These are phyloP conservation scores for Protobothrops mucrosquamatus DNA, from an alignment of 2,113 vertebrate species.

Conservation along the genomic window DNA sequence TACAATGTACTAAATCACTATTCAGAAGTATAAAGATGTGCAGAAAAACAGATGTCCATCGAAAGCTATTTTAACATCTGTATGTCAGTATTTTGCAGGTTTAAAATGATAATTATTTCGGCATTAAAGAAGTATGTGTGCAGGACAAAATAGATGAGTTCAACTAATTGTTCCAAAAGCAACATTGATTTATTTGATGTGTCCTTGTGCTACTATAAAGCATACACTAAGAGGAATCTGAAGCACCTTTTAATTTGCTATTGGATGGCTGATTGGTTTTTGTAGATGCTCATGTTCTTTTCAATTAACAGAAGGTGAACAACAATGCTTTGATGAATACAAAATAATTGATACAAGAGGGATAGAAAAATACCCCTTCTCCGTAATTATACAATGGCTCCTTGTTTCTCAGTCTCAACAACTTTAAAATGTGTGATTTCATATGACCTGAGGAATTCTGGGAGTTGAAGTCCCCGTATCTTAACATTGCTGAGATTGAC, in stretches of 20 bases:
- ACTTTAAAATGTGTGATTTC: not conserved
- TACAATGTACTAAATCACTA: not conserved
- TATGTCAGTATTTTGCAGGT: not conserved
- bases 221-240: not conserved
- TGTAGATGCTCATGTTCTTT: not conserved
- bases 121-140: not conserved
- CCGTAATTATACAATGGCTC: not conserved
- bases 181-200: not conserved
- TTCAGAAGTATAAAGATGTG: not conserved
- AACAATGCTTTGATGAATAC: not conserved
- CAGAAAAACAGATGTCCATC: not conserved
- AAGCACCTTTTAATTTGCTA: not conserved
- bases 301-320: not conserved
- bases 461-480: not conserved
- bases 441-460: not conserved
- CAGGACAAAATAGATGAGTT: not conserved
- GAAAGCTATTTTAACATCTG: not conserved
- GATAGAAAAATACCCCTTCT: not conserved
- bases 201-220: not conserved
- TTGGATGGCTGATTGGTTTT: not conserved
- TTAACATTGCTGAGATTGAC: not conserved
- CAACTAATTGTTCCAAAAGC: not conserved
- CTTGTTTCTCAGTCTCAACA: not conserved
- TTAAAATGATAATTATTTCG: not conserved
- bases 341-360: not conserved